Conservation (phyloP, 2,797 vertebrate species). For the Periparus ater region DNA sequence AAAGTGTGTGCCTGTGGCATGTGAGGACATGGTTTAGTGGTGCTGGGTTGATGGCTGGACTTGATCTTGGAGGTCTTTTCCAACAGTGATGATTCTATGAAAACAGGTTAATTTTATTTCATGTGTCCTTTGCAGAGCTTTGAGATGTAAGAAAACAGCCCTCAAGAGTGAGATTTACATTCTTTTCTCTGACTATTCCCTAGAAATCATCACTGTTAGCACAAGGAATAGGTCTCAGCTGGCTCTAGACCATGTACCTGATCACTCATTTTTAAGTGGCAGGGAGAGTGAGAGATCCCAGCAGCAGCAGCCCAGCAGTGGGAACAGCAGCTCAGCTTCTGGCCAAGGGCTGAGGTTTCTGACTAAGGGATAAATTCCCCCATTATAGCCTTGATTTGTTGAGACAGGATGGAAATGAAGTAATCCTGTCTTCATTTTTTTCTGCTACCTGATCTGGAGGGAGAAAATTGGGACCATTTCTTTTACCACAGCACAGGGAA, state of each 20-base stretch:
- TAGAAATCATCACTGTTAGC: not conserved
- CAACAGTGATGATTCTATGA: not conserved
- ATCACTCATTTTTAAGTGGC: not conserved
- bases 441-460: conserved; percentile 62
- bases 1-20: not conserved
- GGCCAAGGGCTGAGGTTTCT: not conserved
- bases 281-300: not conserved
- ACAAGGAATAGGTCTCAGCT: not conserved
- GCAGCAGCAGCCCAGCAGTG: not conserved
- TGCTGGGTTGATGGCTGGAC: not conserved
- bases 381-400: conserved; percentile 44
- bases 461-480: conserved; percentile 83
- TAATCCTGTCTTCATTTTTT: conserved; percentile 61
- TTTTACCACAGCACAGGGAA: conserved; percentile 13
- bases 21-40: not conserved
- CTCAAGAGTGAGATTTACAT: not conserved
- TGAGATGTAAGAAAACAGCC: not conserved
- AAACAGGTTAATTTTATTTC: not conserved
- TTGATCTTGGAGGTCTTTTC: not conserved
- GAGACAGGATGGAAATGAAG: conserved; percentile 67
- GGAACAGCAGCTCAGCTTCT: not conserved
- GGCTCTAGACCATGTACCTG: not conserved
- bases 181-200: not conserved
- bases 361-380: conserved; percentile 48
- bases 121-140: not conserved